Evolutionary conservation across 2,888 invertebrate species (phyloP), one percentile per base, ranked within the genome.

Genomic region (Sceliomorpha sp.): DNA sequence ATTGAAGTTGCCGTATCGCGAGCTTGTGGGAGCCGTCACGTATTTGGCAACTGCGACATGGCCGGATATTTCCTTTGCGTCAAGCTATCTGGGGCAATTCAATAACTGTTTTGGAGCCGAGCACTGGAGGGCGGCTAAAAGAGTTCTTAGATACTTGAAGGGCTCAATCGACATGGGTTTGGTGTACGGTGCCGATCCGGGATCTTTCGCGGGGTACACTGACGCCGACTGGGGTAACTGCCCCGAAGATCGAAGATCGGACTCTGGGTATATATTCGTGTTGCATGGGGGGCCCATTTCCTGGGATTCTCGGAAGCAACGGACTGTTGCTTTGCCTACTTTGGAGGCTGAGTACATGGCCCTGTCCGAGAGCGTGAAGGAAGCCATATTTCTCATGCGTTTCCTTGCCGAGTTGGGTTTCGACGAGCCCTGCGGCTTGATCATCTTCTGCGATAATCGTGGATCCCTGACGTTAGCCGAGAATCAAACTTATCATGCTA

Each of bases 321-420:
- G n/a, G n/a, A n/a, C n/a, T n/a, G n/a, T n/a, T n/a, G n/a, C n/a
- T n/a, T n/a, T n/a, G n/a, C n/a, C n/a, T n/a, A n/a, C n/a, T n/a
- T n/a, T n/a, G n/a, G n/a, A n/a, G n/a, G n/a, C n/a, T n/a, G n/a
- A n/a, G n/a, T n/a, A n/a, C n/a, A n/a, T n/a, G 40, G 40, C 24
- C 10, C n/a, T 40, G 1, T 24, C 40, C 6, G 40, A 40, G 40
- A 1, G 24, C n/a, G 13, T 24, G 9, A 40, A 40, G n/a, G n/a
- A n/a, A n/a, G n/a, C n/a, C n/a, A n/a, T n/a, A n/a, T n/a, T n/a
- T n/a, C n/a, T n/a, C n/a, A 9, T 10, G 24, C 6, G 40, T 26
- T 24, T 17, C 10, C 24, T 40, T 4, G 40, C 5, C 5, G 40
- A 40, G 17, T 12, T 45, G 10, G 45, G 45, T n/a, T 45, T 45